Evolutionary conservation across 2,888 invertebrate species (phyloP), one percentile per base, ranked within the genome.

Genomic region (Diadromus collaris): DNA sequence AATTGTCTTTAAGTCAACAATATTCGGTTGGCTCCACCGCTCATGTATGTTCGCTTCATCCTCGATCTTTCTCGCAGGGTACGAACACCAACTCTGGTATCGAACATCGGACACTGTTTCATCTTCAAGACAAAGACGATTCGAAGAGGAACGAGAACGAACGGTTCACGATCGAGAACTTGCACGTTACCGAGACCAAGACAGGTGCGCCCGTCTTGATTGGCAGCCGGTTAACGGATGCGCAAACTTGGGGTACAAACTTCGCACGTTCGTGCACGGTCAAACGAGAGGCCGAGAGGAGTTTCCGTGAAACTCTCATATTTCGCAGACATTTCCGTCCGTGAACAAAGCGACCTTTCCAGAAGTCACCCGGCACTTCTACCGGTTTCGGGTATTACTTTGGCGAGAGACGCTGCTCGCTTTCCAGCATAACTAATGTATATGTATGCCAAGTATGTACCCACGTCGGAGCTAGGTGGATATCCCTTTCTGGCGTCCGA

Each of bases 151-250:
- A 48, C 21, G 13, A 51, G 24, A 1, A 21, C 48, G 51, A 10
- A 24, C 10, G 51, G 21, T 24, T 21, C 13, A 24, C 51, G 41
- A 67, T 63, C 67, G 51, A 44, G 54, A 71, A 58, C 65, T 27
- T 24, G 13, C 51, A 51, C 21, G 10, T 51, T 51, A 51, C 51
- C 51, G 21, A 51, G 24, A 24, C 21, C 24, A 75, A n/a, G 77
- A 78, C 65, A 74, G 73, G 75, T 63, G 80, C 81, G 56, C 54
- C 75, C 77, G 24, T 24, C 80, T 81, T 83, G 86, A 86, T 86
- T 86, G 85, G 80, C 81, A 83, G 78, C 70, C 67, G 78, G 67
- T 81, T 63, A 81, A 76, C 82, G 82, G 78, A 83, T 85, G 82
- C 81, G 81, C 80, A 72, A 83, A 84, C 81, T 84, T 83, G 70